Conservation (phyloP, 2,888 invertebrate species). For the Sesia bembeciformis region DNA sequence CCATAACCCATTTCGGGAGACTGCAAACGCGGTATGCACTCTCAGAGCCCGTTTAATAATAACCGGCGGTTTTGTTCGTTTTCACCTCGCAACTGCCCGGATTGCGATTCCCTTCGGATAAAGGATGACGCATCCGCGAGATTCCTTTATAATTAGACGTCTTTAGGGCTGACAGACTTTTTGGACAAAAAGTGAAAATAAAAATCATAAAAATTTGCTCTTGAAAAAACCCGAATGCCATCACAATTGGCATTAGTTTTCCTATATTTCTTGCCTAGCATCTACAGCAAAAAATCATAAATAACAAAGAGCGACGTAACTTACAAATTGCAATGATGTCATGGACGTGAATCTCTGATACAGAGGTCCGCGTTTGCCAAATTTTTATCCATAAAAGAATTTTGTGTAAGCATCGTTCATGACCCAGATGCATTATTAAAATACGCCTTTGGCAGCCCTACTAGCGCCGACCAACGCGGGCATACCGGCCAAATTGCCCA, state of each 20-base stretch:
- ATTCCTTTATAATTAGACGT: constrained; percentile 42
- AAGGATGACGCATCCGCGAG: constrained; percentile 32
- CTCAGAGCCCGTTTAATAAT: constrained; percentile 7
- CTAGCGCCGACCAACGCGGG: constrained; percentile 6
- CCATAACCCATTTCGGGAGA: constrained; percentile 4
- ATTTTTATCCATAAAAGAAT: no score
- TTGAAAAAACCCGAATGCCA: no score
- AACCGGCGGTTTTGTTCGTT: constrained; percentile 8
- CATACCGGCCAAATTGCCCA: constrained; percentile 29
- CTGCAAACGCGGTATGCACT: constrained; percentile 2
- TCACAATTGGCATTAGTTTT: no score
- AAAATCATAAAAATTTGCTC: neutral
- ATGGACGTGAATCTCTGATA: no score
- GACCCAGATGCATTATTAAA: no score
- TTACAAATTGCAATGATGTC: no score
- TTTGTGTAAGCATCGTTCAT: no score
- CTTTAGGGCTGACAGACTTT: constrained; percentile 7
- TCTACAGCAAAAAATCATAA: no score
- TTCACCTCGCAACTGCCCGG: constrained; percentile 15
- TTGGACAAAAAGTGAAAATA: neutral
- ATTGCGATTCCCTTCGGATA: constrained; percentile 22
- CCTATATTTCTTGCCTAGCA: no score
- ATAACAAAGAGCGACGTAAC: no score
- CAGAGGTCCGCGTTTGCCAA: no score
- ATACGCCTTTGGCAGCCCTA: neutral